A percentile compares a stretch with the other conserved stretches of the same genome.
These are phyloP conservation scores for Microplitis deprimator DNA, from an alignment of 2,888 invertebrate species.

Conservation along the genomic window DNA sequence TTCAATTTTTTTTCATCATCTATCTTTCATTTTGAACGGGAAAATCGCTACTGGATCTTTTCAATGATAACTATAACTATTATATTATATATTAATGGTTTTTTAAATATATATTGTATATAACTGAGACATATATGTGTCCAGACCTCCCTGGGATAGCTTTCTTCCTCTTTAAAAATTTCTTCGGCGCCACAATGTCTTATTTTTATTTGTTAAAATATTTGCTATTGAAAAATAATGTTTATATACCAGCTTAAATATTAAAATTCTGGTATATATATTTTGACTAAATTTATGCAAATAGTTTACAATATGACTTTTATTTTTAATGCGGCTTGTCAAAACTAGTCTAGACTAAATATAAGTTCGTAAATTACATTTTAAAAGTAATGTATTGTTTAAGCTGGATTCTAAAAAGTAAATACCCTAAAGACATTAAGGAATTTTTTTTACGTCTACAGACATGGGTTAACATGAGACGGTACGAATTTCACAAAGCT, in stretches of 20 bases:
- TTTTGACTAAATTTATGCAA: background rate
- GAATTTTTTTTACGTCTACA: too few species aligned
- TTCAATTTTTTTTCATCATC: slow-evolving; percentile 22
- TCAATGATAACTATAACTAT: slow-evolving; percentile 2
- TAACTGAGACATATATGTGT: slow-evolving; percentile 28
- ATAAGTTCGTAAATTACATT: too few species aligned
- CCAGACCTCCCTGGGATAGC: slow-evolving; percentile 39
- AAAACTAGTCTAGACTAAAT: background rate
- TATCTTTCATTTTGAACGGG: background rate
- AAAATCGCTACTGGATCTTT: slow-evolving; percentile 24
- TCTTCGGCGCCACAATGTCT: background rate
- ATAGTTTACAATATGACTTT: background rate
- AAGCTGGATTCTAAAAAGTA: too few species aligned
- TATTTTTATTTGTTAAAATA: background rate
- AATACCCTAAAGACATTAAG: too few species aligned
- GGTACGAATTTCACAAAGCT: too few species aligned
- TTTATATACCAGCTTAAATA: background rate
- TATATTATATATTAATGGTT: slow-evolving; percentile 42
- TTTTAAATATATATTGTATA: background rate
- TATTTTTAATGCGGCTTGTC: background rate
- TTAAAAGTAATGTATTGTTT: too few species aligned
- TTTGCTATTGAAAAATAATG: background rate
- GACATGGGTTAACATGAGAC: too few species aligned
- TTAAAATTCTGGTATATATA: background rate
- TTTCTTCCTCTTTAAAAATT: slow-evolving; percentile 19